Percentiles rank a stretch among this genome's conserved stretches.
These are phyloP conservation scores for Indicator indicator DNA, from an alignment of 2,113 vertebrate species.

Conservation along the genomic window DNA sequence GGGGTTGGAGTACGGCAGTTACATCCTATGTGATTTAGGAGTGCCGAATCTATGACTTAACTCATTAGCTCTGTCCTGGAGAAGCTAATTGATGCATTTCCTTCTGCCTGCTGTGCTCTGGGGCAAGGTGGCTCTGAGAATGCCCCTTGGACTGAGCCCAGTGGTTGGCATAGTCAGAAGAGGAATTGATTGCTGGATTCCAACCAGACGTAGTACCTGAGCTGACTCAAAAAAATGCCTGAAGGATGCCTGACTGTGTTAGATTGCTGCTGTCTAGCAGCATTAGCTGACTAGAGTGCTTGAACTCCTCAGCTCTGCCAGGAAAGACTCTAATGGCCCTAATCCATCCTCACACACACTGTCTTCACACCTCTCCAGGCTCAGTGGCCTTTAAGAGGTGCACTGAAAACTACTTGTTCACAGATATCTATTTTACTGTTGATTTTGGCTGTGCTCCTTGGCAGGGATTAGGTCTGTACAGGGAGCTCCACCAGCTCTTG, in stretches of 20 bases:
- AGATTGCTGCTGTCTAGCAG: not conserved
- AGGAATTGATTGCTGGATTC: not conserved
- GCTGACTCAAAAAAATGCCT: not conserved
- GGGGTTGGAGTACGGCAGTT: not conserved
- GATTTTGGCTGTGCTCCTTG: not conserved
- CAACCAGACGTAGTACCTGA: not conserved
- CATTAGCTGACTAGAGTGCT: not conserved
- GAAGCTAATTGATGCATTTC: not conserved
- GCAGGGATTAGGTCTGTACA: not conserved
- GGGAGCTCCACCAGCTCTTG: not conserved
- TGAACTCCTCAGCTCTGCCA: not conserved
- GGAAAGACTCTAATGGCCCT: not conserved
- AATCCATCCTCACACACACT: not conserved
- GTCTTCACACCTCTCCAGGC: not conserved
- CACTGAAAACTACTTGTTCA: not conserved
- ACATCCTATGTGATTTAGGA: not conserved
- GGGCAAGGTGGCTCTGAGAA: not conserved
- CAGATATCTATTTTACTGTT: not conserved
- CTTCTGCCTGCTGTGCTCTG: not conserved
- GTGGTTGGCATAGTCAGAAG: not conserved
- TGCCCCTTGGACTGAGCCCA: not conserved
- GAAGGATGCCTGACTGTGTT: not conserved
- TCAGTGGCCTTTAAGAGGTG: not conserved
- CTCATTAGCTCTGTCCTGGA: fast-evolving
- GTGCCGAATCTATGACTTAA: not conserved